Evolutionary conservation across 2,113 vertebrate genomes (phyloP).

Genomic region (Emydocephalus ijimae): DNA sequence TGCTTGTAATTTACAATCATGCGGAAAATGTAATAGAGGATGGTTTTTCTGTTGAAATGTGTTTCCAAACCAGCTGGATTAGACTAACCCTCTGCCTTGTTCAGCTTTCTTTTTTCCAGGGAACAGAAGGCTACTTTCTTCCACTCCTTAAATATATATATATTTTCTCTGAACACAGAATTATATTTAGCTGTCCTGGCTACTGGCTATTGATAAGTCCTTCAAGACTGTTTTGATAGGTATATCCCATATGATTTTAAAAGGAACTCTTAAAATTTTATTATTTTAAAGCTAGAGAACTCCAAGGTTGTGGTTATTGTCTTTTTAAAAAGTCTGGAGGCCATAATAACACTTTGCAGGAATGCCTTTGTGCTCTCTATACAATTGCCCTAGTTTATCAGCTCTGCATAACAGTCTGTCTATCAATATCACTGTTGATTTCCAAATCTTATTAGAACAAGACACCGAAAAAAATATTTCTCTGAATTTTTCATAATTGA

Average conservation of each 20-base stretch:
- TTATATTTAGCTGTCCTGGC: neutral
- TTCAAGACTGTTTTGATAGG: neutral
- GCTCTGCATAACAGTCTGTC: neutral
- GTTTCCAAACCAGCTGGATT: neutral
- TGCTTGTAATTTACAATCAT: neutral
- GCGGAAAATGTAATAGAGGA: neutral
- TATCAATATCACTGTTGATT: neutral
- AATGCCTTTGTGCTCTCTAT: neutral
- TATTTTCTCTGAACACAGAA: neutral
- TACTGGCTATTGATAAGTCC: neutral
- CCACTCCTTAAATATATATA: neutral
- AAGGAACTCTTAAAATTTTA: neutral
- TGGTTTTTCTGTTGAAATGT: neutral
- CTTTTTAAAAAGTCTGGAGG: neutral
- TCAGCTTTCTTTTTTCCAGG: neutral
- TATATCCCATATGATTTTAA: neutral
- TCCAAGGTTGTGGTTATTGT: neutral
- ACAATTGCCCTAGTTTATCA: neutral
- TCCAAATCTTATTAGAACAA: neutral
- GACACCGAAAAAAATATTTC: neutral
- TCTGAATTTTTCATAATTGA: neutral
- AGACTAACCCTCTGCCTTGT: neutral
- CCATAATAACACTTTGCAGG: neutral
- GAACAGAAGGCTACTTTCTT: neutral
- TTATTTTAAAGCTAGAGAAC: neutral